Conservation (phyloP, 1,140 invertebrate species). For the Sesamia nonagrioides region DNA sequence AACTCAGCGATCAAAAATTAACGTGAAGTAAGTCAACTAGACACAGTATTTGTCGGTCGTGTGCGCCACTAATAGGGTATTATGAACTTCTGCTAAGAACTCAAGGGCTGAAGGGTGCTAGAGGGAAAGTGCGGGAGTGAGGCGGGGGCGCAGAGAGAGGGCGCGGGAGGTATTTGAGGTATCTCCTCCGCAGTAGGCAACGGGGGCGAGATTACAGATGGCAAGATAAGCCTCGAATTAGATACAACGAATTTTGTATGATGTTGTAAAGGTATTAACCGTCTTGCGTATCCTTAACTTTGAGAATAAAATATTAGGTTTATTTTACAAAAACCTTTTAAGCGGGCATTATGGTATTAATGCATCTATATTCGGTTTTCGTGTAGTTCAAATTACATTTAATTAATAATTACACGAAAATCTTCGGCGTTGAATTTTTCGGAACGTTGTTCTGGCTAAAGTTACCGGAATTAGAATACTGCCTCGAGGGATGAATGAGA, state of each 20-base stretch:
- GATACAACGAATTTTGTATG: constrained; percentile 86
- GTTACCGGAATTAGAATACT: constrained; percentile 11
- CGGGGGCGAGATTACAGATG: constrained; percentile 83
- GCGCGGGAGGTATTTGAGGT: constrained; percentile 71
- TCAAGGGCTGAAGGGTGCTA: constrained; percentile 62
- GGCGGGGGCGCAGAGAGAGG: constrained; percentile 38
- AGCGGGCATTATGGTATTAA: constrained; percentile 61
- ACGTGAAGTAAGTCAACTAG: constrained; percentile 45
- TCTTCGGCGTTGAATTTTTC: neutral
- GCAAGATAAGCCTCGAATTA: constrained; percentile 85
- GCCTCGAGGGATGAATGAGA: constrained; percentile 28
- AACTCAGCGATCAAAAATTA: constrained; percentile 37
- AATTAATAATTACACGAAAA: constrained; percentile 19
- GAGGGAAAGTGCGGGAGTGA: constrained; percentile 52
- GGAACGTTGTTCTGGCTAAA: constrained; percentile 16
- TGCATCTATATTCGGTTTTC: constrained; percentile 22
- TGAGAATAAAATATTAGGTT: constrained; percentile 84
- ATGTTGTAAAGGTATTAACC: constrained; percentile 81
- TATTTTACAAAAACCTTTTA: constrained; percentile 75
- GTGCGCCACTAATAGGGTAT: constrained; percentile 82
- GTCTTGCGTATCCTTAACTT: constrained; percentile 69
- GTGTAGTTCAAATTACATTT: constrained; percentile 31
- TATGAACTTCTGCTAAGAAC: constrained; percentile 81
- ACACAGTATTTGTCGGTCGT: constrained; percentile 59
- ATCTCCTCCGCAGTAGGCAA: constrained; percentile 68